phyloP scores from a whole-genome alignment of 2,888 invertebrate genomes.

The Pristionchus fissidentatus region DNA sequence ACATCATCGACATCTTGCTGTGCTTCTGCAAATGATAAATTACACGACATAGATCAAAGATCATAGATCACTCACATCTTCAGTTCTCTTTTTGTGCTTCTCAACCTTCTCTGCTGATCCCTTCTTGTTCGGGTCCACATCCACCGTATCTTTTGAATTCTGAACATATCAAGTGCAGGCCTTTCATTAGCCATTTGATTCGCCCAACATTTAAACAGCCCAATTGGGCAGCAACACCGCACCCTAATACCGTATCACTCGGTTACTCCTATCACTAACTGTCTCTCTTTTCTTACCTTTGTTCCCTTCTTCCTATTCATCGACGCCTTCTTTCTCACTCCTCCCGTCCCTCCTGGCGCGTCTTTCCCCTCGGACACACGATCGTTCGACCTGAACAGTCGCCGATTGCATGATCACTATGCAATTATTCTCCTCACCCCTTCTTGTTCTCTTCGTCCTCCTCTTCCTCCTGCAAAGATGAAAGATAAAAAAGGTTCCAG shows the following conservation, averaged over 20 bases:
- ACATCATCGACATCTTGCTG: no score
- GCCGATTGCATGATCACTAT: neutral
- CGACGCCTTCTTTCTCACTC: neutral
- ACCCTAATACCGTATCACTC: no score
- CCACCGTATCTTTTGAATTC: neutral
- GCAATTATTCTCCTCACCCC: neutral
- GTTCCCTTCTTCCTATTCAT: neutral
- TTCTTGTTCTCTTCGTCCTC: constrained; percentile 32
- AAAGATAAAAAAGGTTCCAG: constrained; percentile 2
- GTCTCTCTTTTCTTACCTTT: no score
- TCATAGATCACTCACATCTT: no score
- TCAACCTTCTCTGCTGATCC: constrained; percentile 13
- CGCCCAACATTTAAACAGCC: no score
- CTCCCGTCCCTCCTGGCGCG: constrained; percentile 9
- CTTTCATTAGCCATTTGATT: no score
- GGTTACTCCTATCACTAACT: no score
- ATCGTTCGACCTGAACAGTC: neutral
- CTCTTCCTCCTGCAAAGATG: constrained; percentile 15
- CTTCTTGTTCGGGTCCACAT: constrained; percentile 3
- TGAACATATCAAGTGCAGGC: no score
- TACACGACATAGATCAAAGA: no score
- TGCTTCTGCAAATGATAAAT: no score
- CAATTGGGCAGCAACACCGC: no score
- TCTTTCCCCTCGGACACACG: constrained; percentile 23
- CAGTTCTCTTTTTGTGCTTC: neutral